phyloP scores from a whole-genome alignment of 2,888 invertebrate species.

The Morpho deidamia region DNA sequence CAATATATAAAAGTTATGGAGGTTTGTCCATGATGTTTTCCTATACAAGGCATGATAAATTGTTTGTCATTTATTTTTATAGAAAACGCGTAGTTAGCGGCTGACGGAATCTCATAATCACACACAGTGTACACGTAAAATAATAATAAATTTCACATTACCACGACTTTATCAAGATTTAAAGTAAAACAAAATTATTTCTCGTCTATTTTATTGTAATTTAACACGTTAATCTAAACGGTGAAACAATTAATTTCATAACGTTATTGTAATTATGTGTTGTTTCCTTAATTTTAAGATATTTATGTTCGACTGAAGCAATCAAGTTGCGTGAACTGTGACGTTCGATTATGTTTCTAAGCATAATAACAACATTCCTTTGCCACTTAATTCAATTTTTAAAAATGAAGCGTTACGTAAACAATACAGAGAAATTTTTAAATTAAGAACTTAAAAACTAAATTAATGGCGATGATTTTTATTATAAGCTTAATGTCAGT shows the following conservation, averaged over 20 bases:
- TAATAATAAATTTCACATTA: neutral
- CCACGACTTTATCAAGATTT: constrained; percentile 1
- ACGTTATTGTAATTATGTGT: constrained; percentile 3
- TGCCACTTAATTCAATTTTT: neutral
- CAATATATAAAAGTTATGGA: too few relatives aligned
- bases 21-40: too few relatives aligned
- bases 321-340: constrained; percentile 4
- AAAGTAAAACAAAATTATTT: neutral
- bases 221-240: constrained; percentile 18
- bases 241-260: constrained; percentile 23
- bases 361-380: constrained; percentile 14
- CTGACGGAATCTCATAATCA: neutral
- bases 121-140: constrained; percentile 1
- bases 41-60: too few relatives aligned
- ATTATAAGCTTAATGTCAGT: too few relatives aligned
- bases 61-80: too few relatives aligned
- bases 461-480: too few relatives aligned
- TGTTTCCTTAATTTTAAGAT: constrained; percentile 24
- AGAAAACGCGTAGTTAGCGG: too few relatives aligned
- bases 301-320: constrained; percentile 8
- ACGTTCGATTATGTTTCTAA: constrained; percentile 7
- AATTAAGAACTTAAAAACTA: too few relatives aligned
- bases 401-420: neutral
- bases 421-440: too few relatives aligned
- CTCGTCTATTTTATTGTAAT: neutral